phyloP scores from a whole-genome alignment of 2,113 vertebrate species.

The Poecilia latipinna region DNA sequence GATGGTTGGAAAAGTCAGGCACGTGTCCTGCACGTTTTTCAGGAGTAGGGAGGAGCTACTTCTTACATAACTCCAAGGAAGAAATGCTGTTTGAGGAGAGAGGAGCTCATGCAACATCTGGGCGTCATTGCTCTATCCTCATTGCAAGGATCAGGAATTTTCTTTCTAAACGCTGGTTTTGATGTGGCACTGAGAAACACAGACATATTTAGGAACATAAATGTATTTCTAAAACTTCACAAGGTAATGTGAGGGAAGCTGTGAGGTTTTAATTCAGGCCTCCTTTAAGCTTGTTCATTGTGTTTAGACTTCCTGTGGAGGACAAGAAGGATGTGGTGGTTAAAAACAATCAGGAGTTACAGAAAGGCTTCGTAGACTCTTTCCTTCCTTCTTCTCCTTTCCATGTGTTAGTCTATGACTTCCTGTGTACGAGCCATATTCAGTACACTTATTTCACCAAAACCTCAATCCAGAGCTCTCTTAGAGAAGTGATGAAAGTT shows the following conservation, averaged over 20 bases:
- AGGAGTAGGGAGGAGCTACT: slow-evolving; percentile 33
- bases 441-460: slow-evolving; percentile 3
- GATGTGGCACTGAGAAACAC: background rate
- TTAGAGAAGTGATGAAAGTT: background rate
- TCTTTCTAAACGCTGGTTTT: background rate
- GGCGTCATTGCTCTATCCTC: slow-evolving; percentile 6
- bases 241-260: background rate
- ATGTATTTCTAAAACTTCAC: background rate
- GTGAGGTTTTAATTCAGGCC: background rate
- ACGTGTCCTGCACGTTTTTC: slow-evolving; percentile 1
- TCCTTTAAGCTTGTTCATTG: background rate
- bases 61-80: slow-evolving; percentile 21
- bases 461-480: background rate
- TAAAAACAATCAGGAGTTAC: slow-evolving; percentile 25
- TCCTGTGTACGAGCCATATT: background rate
- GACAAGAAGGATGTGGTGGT: background rate
- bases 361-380: slow-evolving; percentile 19
- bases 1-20: background rate
- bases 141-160: background rate
- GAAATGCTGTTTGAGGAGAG: slow-evolving; percentile 29
- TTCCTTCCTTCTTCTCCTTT: slow-evolving; percentile 21
- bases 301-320: background rate
- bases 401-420: background rate
- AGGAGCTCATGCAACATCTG: slow-evolving; percentile 42
- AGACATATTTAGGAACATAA: background rate